Percentiles rank a stretch among this genome's conserved stretches.
These are phyloP conservation scores for Linnaemya vulpina DNA, from an alignment of 2,888 invertebrate species.

Conservation along the genomic window DNA sequence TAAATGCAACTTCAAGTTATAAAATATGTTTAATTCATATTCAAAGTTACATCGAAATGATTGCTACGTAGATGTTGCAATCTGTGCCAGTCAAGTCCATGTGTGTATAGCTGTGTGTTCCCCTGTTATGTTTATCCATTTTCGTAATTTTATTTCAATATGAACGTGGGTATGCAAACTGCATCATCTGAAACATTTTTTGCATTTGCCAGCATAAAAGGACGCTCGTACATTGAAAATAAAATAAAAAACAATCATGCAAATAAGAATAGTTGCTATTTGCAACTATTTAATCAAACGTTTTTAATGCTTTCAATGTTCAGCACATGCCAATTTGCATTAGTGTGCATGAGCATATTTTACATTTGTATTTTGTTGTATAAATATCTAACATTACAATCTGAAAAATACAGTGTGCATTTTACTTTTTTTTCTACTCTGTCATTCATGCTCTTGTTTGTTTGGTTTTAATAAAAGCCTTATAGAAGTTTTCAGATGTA, in stretches of 20 bases:
- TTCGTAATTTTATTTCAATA: not conserved
- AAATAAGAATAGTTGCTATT: slow-evolving; percentile 31
- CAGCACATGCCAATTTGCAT: too few relatives aligned
- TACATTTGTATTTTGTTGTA: not conserved
- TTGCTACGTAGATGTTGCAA: slow-evolving; percentile 10
- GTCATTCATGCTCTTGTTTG: slow-evolving; percentile 42
- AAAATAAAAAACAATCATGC: not conserved
- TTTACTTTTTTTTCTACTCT: not conserved
- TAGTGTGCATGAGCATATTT: not conserved
- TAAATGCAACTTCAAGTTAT: not conserved
- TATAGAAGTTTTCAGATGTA: slow-evolving; percentile 53
- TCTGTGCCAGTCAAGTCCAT: not conserved
- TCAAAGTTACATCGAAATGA: not conserved
- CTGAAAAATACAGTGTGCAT: not conserved
- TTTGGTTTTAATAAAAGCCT: slow-evolving; percentile 57
- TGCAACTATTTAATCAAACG: slow-evolving; percentile 60
- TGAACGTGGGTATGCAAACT: not conserved
- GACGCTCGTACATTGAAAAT: not conserved
- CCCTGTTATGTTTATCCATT: not conserved
- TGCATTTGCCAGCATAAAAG: slow-evolving; percentile 33
- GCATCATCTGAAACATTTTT: slow-evolving; percentile 55
- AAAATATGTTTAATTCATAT: not conserved
- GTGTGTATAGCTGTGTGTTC: not conserved
- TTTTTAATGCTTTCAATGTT: slow-evolving; percentile 51
- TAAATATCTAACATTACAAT: not conserved